phyloP scores from a whole-genome alignment of 2,888 invertebrate species.

The Andrena fulva region DNA sequence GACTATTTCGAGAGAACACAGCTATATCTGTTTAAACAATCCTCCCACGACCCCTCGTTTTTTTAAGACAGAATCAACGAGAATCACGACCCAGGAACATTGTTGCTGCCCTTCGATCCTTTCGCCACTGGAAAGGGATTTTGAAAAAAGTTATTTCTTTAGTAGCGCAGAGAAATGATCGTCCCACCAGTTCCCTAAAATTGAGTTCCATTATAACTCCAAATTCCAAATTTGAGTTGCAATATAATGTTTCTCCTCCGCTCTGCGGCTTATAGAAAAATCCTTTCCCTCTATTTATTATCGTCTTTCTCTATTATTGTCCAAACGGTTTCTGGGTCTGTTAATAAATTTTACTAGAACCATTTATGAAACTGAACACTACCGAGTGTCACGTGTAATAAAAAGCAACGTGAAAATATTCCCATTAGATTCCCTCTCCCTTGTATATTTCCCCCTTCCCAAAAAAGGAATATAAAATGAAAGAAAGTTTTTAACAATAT shows the following conservation, averaged over 20 bases:
- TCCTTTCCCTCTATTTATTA: constrained; percentile 7
- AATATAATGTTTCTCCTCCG: not conserved
- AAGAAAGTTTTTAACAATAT: not conserved
- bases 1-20: not conserved
- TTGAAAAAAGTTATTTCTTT: not conserved
- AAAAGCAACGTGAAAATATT: no score
- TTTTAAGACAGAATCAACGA: not conserved
- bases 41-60: not conserved
- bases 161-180: not conserved
- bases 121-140: constrained; percentile 18
- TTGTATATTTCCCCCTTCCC: no score
- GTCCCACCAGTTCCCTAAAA: no score
- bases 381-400: not conserved
- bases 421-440: no score
- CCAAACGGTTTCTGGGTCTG: not conserved
- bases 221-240: not conserved
- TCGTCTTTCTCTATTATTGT: constrained; percentile 23
- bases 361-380: not conserved
- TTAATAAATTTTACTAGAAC: not conserved
- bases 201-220: not conserved
- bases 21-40: constrained; percentile 5
- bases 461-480: not conserved
- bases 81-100: constrained; percentile 16
- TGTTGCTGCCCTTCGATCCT: constrained; percentile 18
- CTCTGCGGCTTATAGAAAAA: not conserved